Evolutionary conservation across 2,888 invertebrate genomes (phyloP).

Genomic region (Cyaniris semiargus): DNA sequence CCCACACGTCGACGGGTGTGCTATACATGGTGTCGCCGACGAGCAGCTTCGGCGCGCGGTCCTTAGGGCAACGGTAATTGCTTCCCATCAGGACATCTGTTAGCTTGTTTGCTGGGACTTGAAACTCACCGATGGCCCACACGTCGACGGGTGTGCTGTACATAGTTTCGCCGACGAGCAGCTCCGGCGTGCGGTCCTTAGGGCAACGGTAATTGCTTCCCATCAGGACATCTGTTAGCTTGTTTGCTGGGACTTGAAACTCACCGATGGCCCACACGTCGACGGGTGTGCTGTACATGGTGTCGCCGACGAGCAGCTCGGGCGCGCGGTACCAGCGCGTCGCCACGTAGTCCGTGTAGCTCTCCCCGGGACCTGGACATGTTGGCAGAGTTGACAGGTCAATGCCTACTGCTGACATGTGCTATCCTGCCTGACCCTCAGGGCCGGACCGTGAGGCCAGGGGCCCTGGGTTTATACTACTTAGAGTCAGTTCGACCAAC

Average conservation of each 20-base stretch:
- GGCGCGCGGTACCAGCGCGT: slow-evolving; percentile 99
- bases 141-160: slow-evolving; percentile 97
- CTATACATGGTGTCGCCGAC: slow-evolving; percentile 98
- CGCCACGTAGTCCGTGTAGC: slow-evolving; percentile 99
- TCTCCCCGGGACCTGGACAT: slow-evolving; percentile 93
- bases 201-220: too few relatives aligned
- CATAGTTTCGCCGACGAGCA: slow-evolving; percentile 97
- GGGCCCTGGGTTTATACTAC: too few relatives aligned
- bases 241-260: slow-evolving; percentile 5
- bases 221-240: too few relatives aligned
- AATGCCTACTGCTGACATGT: slow-evolving; percentile 21
- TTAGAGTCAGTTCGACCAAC: too few relatives aligned
- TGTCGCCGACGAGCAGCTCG: slow-evolving; percentile 97
- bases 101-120: too few relatives aligned
- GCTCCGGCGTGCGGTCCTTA: slow-evolving; percentile 93
- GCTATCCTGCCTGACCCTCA: too few relatives aligned
- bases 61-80: too few relatives aligned
- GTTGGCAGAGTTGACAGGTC: slow-evolving; percentile 46
- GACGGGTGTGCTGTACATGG: slow-evolving; percentile 93
- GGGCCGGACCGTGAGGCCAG: too few relatives aligned
- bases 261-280: slow-evolving; percentile 99
- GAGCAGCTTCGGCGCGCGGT: slow-evolving; percentile 96
- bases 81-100: too few relatives aligned
- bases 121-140: slow-evolving; percentile 94
- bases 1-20: slow-evolving; percentile 98